These are phyloP conservation scores for Liopterus haemorrhoidalis DNA, from an alignment of 2,888 invertebrate species.

Conservation along the genomic window DNA sequence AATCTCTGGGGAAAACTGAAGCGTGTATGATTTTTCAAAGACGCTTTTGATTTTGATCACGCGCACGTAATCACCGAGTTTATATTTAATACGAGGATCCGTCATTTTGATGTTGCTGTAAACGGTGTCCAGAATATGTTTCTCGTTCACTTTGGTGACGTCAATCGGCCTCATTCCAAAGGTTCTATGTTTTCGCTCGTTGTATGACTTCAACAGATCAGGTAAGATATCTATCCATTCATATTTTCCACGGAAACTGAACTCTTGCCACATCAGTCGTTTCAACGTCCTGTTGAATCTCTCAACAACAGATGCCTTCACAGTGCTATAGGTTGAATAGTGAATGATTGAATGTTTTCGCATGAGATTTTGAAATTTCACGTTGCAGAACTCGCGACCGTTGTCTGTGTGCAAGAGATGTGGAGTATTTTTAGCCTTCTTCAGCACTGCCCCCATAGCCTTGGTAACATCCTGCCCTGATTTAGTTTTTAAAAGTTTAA, in stretches of 20 bases:
- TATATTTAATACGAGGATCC: slow-evolving; percentile 27
- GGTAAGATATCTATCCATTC: slow-evolving; percentile 33
- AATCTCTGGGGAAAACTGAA: slow-evolving; percentile 39
- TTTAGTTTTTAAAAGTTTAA: slow-evolving; percentile 34
- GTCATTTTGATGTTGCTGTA: slow-evolving; percentile 31
- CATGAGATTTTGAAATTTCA: slow-evolving; percentile 28
- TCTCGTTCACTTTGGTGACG: slow-evolving; percentile 35
- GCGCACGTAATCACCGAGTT: slow-evolving; percentile 37
- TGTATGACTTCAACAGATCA: slow-evolving; percentile 34
- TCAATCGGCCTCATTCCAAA: slow-evolving; percentile 37
- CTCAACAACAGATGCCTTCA: slow-evolving; percentile 32
- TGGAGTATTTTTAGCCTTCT: slow-evolving; percentile 12
- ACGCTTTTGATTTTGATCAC: slow-evolving; percentile 36
- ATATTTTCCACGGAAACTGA: slow-evolving; percentile 32
- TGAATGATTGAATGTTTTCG: slow-evolving; percentile 24
- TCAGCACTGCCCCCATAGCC: slow-evolving; percentile 16
- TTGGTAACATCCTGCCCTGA: slow-evolving; percentile 29
- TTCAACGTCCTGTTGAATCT: slow-evolving; percentile 33
- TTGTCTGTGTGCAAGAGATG: slow-evolving; percentile 27
- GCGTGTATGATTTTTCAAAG: slow-evolving; percentile 39
- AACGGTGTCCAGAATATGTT: slow-evolving; percentile 27
- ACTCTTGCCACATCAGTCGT: slow-evolving; percentile 32
- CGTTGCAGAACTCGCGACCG: slow-evolving; percentile 33
- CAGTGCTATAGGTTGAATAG: slow-evolving; percentile 26
- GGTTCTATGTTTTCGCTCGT: slow-evolving; percentile 37